Base-by-base conservation (phyloP, 2,113 vertebrate species). In the Xenopus laevis region DNA sequence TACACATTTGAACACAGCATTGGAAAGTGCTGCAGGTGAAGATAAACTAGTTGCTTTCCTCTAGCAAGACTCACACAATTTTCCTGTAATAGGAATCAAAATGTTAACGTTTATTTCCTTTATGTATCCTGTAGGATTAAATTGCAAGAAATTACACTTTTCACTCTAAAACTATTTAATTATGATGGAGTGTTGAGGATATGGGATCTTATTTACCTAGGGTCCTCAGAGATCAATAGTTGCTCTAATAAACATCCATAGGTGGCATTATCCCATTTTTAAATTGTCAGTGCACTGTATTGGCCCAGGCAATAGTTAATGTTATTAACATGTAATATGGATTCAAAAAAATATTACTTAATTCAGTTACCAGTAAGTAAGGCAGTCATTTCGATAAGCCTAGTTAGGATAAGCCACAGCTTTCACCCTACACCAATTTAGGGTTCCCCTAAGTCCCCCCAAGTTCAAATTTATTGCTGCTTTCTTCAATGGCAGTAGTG, bases 1-100 rank as follows among this genome's bases (percentile, higher is more conserved):
- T 57, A 50, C 55, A 70, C 74, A 64, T 77, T 57, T 77, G 59
- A 70, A 64, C 66, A 74, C 11, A 64, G 65, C 33, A 16, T 20
- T 57, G 21, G 53, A 63, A 76, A 69, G n/a, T 69, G 66, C 59
- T 76, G 58, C 58, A 21, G n/a, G 40, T 65, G 11, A 33, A n/a
- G 18, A 46, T 20, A 65, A 46, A 18, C 40, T 44, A 12, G 63
- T 46, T n/a, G 13, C 6, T 65, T 40, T 65, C 44, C n/a, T 13
- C n/a, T 66, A 23, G 44, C 53, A 57, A 15, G 53, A 15, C 17
- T 69, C 55, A 69, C 52, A 21, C 58, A 21, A 60, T 60, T 60
- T 23, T 60, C 11, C 18, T 10, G 21, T 60, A 60, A 23, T 60
- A 16, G 58, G 21, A 60, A 60, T 60, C 21, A 60, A 60, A 60